Percentiles rank a stretch among this genome's conserved stretches.
phyloP scores from a whole-genome alignment of 2,888 invertebrate genomes.

The Sycophila texana region DNA sequence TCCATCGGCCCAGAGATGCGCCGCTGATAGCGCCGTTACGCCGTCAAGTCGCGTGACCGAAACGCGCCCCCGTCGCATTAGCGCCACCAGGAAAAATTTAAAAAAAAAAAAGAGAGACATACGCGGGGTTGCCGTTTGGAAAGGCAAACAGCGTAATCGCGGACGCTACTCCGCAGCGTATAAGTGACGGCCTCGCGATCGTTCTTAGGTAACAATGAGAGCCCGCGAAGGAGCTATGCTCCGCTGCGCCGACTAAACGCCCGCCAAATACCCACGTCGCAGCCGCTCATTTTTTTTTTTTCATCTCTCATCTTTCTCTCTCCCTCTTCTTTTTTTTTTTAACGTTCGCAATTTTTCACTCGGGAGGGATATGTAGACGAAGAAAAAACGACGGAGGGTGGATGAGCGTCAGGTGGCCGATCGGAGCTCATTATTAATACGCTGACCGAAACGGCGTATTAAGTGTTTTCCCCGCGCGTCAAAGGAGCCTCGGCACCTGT shows the following conservation, averaged over 20 bases:
- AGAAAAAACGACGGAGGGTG: background rate
- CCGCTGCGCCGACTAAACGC: constrained; percentile 68
- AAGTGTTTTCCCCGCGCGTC: constrained; percentile 61
- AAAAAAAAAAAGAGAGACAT: background rate
- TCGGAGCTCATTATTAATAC: constrained; percentile 69
- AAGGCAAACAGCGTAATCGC: constrained; percentile 11
- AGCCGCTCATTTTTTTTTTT: constrained; percentile 21
- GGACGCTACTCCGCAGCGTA: background rate
- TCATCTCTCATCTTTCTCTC: background rate
- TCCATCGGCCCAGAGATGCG: constrained; percentile 5
- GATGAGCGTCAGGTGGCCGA: constrained; percentile 59
- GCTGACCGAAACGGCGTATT: constrained; percentile 64
- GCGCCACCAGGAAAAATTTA: background rate
- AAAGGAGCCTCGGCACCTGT: constrained; percentile 67
- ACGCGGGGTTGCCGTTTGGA: constrained; percentile 1
- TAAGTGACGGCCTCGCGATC: constrained; percentile 35
- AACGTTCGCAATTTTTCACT: constrained; percentile 6
- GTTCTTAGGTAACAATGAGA: constrained; percentile 51
- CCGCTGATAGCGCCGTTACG: background rate
- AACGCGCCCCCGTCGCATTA: constrained; percentile 11
- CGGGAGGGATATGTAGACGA: background rate
- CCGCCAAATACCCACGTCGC: constrained; percentile 66
- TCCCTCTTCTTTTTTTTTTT: background rate
- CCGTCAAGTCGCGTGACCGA: constrained; percentile 26
- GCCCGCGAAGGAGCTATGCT: constrained; percentile 70